phyloP scores from a whole-genome alignment of 2,113 vertebrate species.

The Rhizomys pruinosus region DNA sequence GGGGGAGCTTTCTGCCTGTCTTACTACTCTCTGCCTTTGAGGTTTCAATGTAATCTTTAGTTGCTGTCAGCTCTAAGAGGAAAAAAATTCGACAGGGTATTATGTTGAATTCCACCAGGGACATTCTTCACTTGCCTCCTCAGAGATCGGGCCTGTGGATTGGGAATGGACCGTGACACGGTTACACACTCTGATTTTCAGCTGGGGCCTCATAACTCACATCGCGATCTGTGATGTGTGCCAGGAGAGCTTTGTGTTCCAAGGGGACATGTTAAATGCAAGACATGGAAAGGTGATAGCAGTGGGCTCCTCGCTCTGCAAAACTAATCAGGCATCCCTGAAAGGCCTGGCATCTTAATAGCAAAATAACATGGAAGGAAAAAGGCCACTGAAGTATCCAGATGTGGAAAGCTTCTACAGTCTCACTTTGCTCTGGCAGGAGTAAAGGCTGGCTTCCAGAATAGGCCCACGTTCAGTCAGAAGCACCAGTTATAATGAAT shows the following conservation, averaged over 20 bases:
- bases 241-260: constrained; percentile 26
- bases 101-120: constrained; percentile 41
- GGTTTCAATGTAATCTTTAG: constrained; percentile 47
- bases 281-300: constrained; percentile 11
- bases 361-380: background rate
- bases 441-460: background rate
- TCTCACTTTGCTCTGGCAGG: background rate
- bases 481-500: background rate
- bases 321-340: constrained; percentile 49
- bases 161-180: constrained; percentile 59
- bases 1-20: constrained; percentile 8
- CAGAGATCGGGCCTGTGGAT: background rate
- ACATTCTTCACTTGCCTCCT: constrained; percentile 61
- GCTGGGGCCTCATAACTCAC: constrained; percentile 45
- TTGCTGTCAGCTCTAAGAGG: constrained; percentile 51
- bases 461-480: background rate
- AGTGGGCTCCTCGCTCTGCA: constrained; percentile 48
- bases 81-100: constrained; percentile 14
- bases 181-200: constrained; percentile 53
- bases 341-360: constrained; percentile 32
- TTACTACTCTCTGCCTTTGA: constrained; percentile 44
- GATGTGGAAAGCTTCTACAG: background rate
- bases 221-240: background rate
- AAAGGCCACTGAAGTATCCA: background rate
- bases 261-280: constrained; percentile 5